These are phyloP conservation scores for Epinephelus moara DNA, from an alignment of 2,113 vertebrate genomes.

Conservation along the genomic window DNA sequence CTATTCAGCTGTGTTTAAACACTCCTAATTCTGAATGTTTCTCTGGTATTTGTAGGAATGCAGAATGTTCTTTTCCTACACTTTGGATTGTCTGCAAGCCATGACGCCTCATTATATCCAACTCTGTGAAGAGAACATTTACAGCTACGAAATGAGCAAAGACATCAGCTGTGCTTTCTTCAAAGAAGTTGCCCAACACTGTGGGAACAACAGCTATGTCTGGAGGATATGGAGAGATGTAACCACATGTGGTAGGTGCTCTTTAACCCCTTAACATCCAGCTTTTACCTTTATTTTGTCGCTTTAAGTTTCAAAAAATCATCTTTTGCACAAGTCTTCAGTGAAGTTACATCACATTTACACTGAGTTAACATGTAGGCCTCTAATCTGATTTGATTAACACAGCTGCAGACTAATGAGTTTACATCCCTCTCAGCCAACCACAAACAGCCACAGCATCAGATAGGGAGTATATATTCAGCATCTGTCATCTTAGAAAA, in stretches of 20 bases:
- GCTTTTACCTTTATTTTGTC: no score
- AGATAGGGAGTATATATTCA: no score
- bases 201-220: not conserved
- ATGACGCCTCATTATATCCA: not conserved
- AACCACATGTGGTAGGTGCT: slow-evolving; percentile 70
- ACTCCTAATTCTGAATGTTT: not conserved
- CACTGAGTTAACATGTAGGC: no score
- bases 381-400: no score
- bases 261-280: not conserved
- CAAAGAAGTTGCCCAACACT: slow-evolving; percentile 57
- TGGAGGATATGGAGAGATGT: slow-evolving; percentile 44
- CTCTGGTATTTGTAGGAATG: slow-evolving; percentile 64
- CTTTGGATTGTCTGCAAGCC: slow-evolving; percentile 41
- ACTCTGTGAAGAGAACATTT: slow-evolving; percentile 63
- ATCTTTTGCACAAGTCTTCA: no score
- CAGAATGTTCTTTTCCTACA: slow-evolving; percentile 3
- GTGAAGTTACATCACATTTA: no score
- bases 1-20: not conserved
- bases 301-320: no score
- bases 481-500: no score
- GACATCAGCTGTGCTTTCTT: slow-evolving; percentile 68
- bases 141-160: slow-evolving; percentile 7
- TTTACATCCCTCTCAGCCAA: no score
- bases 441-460: no score
- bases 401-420: no score